Conservation (phyloP, 35 echinoderm and acorn worm species). For the Eucidaris tribuloides region DNA sequence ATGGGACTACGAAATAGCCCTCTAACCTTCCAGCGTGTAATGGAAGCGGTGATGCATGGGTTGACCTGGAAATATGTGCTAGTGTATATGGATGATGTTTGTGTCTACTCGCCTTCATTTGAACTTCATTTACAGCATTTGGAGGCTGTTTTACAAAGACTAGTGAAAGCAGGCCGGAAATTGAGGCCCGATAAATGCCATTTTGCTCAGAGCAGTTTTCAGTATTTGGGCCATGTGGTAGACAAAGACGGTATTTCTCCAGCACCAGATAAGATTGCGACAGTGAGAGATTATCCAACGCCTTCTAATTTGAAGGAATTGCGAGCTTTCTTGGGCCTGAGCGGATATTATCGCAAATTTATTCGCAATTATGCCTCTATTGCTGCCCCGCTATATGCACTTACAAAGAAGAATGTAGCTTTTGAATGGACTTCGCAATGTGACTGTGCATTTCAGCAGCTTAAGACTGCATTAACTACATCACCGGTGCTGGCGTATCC, state of each 20-base stretch:
- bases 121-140: neutral
- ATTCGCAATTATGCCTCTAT: slow-evolving; percentile 7
- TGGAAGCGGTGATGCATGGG: slow-evolving; percentile 35
- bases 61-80: slow-evolving; percentile 8
- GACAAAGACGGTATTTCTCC: slow-evolving; percentile 21
- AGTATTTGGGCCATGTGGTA: slow-evolving; percentile 18
- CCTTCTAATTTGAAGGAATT: slow-evolving; percentile 23
- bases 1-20: slow-evolving; percentile 25
- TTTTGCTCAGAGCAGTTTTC: neutral
- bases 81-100: slow-evolving; percentile 45
- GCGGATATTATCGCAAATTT: slow-evolving; percentile 26
- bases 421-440: slow-evolving; percentile 49
- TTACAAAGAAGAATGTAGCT: slow-evolving; percentile 24
- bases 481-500: slow-evolving; percentile 64
- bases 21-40: slow-evolving; percentile 32
- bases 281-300: slow-evolving; percentile 19
- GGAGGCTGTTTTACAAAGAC: neutral
- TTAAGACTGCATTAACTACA: slow-evolving; percentile 26
- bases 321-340: slow-evolving; percentile 19
- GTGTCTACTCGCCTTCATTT: slow-evolving; percentile 6
- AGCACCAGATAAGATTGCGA: neutral
- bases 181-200: slow-evolving; percentile 35
- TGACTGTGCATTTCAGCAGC: slow-evolving; percentile 42
- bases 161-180: slow-evolving; percentile 7
- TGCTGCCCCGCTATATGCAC: slow-evolving; percentile 8